phyloP scores from a whole-genome alignment of 2,113 vertebrate species.

The Coptodon bakossiorum region DNA sequence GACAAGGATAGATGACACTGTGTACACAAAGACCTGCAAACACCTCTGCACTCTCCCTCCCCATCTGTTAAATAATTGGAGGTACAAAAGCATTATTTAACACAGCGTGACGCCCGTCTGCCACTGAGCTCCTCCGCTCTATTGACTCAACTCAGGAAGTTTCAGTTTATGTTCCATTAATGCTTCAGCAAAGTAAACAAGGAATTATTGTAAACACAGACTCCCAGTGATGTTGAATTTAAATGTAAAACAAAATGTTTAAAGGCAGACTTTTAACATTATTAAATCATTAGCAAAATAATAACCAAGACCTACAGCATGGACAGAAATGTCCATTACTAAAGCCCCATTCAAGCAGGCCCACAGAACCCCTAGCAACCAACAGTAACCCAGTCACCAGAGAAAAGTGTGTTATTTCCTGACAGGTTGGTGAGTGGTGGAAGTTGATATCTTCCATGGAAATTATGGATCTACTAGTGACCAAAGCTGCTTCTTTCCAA shows the following conservation, averaged over 20 bases:
- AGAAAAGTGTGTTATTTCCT: neutral
- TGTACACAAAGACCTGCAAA: neutral
- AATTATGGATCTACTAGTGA: neutral
- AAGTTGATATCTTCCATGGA: neutral
- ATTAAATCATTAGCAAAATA: neutral
- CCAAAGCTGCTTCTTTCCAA: neutral
- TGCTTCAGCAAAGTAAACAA: neutral
- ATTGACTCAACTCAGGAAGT: constrained; percentile 12
- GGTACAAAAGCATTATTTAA: constrained; percentile 30
- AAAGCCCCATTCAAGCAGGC: neutral
- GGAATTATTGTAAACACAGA: neutral
- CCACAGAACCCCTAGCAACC: neutral
- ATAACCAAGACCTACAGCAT: neutral
- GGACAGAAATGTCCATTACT: neutral
- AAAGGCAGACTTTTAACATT: neutral
- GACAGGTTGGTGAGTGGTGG: neutral
- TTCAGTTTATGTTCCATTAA: neutral
- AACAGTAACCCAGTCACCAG: neutral
- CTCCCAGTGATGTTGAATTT: neutral
- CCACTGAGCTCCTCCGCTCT: constrained; percentile 5
- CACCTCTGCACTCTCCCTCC: neutral
- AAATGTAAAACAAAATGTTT: neutral
- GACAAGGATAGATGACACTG: neutral
- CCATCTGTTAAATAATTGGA: constrained; percentile 13
- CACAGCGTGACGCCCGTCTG: constrained; percentile 3